These are phyloP conservation scores for Acipenser ruthenus DNA, from an alignment of 2,797 vertebrate genomes.

Conservation along the genomic window DNA sequence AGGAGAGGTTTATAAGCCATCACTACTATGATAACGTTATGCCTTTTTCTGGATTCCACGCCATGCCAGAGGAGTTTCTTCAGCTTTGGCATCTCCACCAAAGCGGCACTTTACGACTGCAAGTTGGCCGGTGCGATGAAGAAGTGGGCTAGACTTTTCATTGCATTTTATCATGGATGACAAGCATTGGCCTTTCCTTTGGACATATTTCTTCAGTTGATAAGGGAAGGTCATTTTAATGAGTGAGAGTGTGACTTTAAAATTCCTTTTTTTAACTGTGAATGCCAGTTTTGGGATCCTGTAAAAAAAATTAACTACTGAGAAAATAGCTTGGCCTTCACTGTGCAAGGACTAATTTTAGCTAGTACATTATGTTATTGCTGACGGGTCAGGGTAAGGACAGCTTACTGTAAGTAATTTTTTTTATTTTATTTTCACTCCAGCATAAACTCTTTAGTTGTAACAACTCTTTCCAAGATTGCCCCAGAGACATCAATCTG, in stretches of 20 bases:
- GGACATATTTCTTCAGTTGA: not conserved
- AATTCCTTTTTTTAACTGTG: not conserved
- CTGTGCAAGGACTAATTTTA: no score
- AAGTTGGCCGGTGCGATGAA: constrained; percentile 63
- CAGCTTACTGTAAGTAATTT: no score
- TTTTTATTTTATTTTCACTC: no score
- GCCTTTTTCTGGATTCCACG: constrained; percentile 80
- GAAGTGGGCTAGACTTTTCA: constrained; percentile 15
- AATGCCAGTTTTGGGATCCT: not conserved
- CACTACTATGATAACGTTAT: constrained; percentile 94
- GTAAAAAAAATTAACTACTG: not conserved
- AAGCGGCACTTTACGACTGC: constrained; percentile 74
- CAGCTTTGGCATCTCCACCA: constrained; percentile 95
- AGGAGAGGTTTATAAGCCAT: constrained; percentile 75
- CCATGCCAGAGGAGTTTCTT: constrained; percentile 95
- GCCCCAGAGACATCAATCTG: no score
- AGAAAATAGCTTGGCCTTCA: no score
- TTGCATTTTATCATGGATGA: not conserved
- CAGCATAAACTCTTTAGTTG: no score
- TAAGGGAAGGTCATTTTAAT: not conserved
- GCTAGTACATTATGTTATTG: no score
- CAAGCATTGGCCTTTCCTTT: constrained; percentile 9
- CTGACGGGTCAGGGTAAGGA: no score
- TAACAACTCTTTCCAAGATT: no score
- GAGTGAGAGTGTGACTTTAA: no score